These are phyloP conservation scores for Tridacna crocea DNA, from an alignment of 2,888 invertebrate genomes.

Conservation along the genomic window DNA sequence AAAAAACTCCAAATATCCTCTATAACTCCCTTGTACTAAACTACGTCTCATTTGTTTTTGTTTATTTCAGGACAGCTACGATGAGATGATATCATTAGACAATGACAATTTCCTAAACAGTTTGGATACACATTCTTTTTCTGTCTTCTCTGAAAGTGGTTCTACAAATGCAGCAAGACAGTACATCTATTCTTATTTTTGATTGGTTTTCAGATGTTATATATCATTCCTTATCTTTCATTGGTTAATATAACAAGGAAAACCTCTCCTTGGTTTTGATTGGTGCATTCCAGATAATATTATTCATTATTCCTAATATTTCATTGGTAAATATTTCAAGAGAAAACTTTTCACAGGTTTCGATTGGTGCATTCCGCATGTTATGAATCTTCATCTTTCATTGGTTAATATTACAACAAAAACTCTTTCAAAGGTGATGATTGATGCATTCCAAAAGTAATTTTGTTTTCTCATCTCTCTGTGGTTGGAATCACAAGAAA, in stretches of 20 bases:
- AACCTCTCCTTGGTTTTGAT: background rate
- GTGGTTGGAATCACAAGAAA: no score
- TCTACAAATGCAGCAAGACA: slow-evolving; percentile 49
- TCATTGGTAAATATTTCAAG: background rate
- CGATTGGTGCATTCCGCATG: slow-evolving; percentile 1
- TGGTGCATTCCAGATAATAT: slow-evolving; percentile 6
- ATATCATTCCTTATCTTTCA: background rate
- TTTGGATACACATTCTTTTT: slow-evolving; percentile 94
- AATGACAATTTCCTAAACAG: slow-evolving; percentile 97
- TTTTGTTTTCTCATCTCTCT: no score
- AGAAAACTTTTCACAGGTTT: background rate
- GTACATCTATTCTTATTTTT: slow-evolving; percentile 63
- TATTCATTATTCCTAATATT: background rate
- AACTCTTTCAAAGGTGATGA: no score
- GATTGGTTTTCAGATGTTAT: slow-evolving; percentile 17
- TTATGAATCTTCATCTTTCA: background rate
- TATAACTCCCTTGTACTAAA: no score
- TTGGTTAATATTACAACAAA: background rate
- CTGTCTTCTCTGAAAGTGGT: slow-evolving; percentile 89
- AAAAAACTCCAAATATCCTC: background rate
- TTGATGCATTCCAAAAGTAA: no score
- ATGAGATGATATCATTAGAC: slow-evolving; percentile 97
- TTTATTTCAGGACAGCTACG: slow-evolving; percentile 92
- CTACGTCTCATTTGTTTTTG: background rate
- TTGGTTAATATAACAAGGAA: background rate